Percentiles rank a stretch among this genome's conserved stretches.
phyloP scores from a whole-genome alignment of 92 coral and sea anemone species.

The Diadumene lineata region DNA sequence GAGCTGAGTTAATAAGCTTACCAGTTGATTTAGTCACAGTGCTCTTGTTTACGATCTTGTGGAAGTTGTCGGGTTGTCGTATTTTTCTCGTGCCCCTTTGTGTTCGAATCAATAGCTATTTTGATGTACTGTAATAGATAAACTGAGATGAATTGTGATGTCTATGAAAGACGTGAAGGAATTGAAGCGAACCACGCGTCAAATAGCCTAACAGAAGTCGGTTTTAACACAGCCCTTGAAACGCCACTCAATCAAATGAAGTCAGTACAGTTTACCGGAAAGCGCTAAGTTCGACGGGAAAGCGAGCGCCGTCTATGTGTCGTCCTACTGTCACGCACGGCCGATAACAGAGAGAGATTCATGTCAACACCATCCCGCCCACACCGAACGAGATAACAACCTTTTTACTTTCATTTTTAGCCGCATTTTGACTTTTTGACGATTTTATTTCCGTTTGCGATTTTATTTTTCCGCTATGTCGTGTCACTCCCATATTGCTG shows the following conservation, averaged over 20 bases:
- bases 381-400: neutral
- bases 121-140: slow-evolving; percentile 24
- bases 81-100: slow-evolving; percentile 3
- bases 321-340: slow-evolving; percentile 15
- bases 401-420: neutral
- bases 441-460: neutral
- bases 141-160: neutral
- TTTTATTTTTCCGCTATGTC: neutral
- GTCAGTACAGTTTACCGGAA: slow-evolving; percentile 35
- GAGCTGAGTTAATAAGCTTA: slow-evolving; percentile 12
- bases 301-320: neutral
- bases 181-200: slow-evolving; percentile 13
- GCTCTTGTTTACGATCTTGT: slow-evolving; percentile 4
- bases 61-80: neutral
- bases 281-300: slow-evolving; percentile 42
- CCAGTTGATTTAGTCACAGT: neutral
- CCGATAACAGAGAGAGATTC: slow-evolving; percentile 12
- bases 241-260: slow-evolving; percentile 13
- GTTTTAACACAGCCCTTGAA: slow-evolving; percentile 19
- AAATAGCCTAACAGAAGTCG: slow-evolving; percentile 11
- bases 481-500: neutral
- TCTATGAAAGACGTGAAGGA: slow-evolving; percentile 16
- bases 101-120: slow-evolving; percentile 11
- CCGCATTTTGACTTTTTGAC: neutral
- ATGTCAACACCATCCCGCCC: slow-evolving; percentile 31